Base-by-base conservation (phyloP, 1,140 invertebrate genomes). In the Cepaea nemoralis region DNA sequence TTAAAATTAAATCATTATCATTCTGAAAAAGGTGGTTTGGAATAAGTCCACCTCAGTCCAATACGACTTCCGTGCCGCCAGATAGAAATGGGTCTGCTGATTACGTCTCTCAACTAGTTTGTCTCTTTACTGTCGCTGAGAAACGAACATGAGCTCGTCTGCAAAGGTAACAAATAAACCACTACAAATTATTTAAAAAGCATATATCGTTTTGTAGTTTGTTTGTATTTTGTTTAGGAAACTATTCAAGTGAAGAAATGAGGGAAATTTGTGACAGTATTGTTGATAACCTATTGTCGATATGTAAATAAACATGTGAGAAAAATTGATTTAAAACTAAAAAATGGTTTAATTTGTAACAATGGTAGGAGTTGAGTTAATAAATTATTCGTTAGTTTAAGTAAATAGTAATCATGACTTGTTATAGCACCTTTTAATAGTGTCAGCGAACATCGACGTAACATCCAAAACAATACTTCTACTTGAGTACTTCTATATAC, bases 41-140 rank as follows among this genome's bases (percentile, higher is more conserved):
- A n/a, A n/a, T n/a, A n/a, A n/a, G n/a, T n/a, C n/a, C n/a, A n/a
- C n/a, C n/a, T n/a, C n/a, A n/a, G n/a, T n/a, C n/a, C n/a, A n/a
- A n/a, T n/a, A n/a, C n/a, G n/a, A 63, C 59, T 63, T 63, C 59
- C 59, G 59, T 63, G 59, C 59, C 59, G 59, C 59, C 59, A 31
- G n/a, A 63, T 14, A 45, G 16, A 22, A 55, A n/a, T 22, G 6
- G n/a, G n/a, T 22, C 14, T 14, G 24, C 24, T 5, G 14, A 22
- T 55, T 22, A 3, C 5, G 6, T 55, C 50, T 55, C n/a, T 14
- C n/a, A 22, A 22, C 50, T 3, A 22, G 5, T 6, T 55, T 6
- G 6, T 3, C 14, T 22, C 24, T 55, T 14, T 63, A 63, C 27
- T 31, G 12, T 6, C 27, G 33, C 16, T 31, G n/a, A n/a, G n/a